A percentile compares a stretch with the other conserved stretches of the same genome.
These are phyloP conservation scores for Paedocypris micromegethes DNA, from an alignment of 2,797 vertebrate genomes.

Conservation along the genomic window DNA sequence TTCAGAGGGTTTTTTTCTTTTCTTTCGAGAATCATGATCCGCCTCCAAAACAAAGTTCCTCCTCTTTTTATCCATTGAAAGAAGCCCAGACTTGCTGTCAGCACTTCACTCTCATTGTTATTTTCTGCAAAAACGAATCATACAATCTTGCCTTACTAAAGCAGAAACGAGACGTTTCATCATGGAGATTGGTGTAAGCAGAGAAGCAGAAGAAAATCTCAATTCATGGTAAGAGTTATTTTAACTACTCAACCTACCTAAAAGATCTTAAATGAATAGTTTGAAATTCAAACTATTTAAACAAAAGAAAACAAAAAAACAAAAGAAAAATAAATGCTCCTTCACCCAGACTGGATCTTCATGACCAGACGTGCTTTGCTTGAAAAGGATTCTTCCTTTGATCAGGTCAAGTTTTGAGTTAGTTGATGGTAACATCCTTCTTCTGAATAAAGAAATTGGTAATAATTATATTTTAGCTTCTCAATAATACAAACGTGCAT, in stretches of 20 bases:
- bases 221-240: conserved; percentile 53
- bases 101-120: not conserved
- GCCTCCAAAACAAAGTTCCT: conserved; percentile 33
- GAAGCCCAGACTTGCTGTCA: not conserved
- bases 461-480: too few species aligned
- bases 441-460: not conserved
- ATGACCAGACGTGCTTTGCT: conserved; percentile 43
- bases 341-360: conserved; percentile 19
- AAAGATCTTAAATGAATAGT: not conserved
- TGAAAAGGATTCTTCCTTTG: not conserved
- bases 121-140: too few species aligned
- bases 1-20: not conserved
- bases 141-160: not conserved
- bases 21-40: conserved; percentile 27
- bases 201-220: conserved; percentile 53
- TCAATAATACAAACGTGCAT: too few species aligned
- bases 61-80: conserved; percentile 28
- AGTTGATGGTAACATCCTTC: conserved; percentile 3
- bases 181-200: conserved; percentile 50
- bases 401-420: conserved; percentile 20
- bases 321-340: conserved; percentile 22
- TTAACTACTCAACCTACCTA: not conserved
- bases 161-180: conserved; percentile 1
- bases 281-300: too few species aligned
- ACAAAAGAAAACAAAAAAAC: too few species aligned